Conservation (phyloP, 1,140 invertebrate species). For the Aleiodes sp. region DNA sequence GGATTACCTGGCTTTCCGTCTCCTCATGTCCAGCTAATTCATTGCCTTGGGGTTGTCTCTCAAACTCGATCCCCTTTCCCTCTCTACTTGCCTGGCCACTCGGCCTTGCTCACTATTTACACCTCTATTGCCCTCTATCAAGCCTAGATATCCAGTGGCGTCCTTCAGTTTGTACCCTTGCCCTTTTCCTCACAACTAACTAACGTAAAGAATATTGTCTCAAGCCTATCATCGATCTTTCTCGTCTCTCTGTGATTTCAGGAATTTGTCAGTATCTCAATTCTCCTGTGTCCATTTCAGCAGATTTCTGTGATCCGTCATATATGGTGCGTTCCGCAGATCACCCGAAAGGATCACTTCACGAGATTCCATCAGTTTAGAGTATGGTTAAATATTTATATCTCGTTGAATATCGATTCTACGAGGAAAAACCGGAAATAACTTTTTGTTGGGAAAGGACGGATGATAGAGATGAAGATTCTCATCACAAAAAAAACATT, state of each 20-base stretch:
- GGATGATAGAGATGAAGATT: no score
- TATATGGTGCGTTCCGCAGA: no score
- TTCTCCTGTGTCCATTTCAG: no score
- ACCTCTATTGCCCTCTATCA: conserved; percentile 12
- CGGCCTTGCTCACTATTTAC: conserved; percentile 10
- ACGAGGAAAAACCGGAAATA: no score
- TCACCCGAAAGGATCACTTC: no score
- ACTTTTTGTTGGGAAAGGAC: no score
- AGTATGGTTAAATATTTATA: no score
- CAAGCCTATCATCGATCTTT: neutral
- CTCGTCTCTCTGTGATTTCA: neutral
- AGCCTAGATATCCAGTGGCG: neutral
- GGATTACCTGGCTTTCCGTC: conserved; percentile 33
- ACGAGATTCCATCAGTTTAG: no score
- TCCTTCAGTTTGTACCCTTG: neutral
- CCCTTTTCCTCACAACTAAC: neutral
- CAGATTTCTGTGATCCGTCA: no score
- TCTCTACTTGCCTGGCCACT: conserved; percentile 12
- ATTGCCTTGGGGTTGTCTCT: conserved; percentile 26
- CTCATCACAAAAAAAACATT: no score
- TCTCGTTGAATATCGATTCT: no score
- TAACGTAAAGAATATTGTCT: conserved; percentile 2
- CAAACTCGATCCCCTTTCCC: conserved; percentile 3
- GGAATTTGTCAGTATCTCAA: neutral
- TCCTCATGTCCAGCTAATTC: conserved; percentile 32